phyloP scores from a whole-genome alignment of 2,888 invertebrate genomes.

The Protonemura montana region DNA sequence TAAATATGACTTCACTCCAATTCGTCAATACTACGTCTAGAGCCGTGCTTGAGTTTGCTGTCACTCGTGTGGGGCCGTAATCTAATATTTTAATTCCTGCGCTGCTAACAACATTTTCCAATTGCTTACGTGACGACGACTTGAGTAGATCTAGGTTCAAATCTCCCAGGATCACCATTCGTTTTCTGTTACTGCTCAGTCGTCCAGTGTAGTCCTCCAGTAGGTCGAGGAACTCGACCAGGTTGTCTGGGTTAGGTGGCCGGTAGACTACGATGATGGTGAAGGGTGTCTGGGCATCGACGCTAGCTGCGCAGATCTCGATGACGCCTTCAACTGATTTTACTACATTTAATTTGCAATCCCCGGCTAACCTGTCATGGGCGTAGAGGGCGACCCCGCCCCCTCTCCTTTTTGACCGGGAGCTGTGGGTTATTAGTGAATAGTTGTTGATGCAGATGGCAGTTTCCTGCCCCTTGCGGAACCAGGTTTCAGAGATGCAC shows the following conservation, averaged over 20 bases:
- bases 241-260: conserved; percentile 16
- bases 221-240: not conserved
- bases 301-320: conserved; percentile 2
- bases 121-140: not conserved
- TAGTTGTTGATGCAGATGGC: not conserved
- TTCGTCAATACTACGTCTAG: conserved; percentile 30
- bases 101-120: not conserved
- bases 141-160: not conserved
- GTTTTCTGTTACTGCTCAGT: not conserved
- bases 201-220: not conserved
- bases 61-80: not conserved
- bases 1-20: not conserved
- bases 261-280: conserved; percentile 15
- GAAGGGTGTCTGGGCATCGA: not conserved
- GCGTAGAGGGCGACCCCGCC: conserved; percentile 13
- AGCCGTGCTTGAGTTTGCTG: not conserved
- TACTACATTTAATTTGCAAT: not conserved
- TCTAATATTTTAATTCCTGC: too few relatives aligned
- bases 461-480: not conserved
- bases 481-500: conserved; percentile 24
- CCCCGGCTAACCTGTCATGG: not conserved
- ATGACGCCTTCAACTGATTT: conserved; percentile 19
- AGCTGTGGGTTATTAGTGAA: not conserved
- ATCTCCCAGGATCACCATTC: conserved; percentile 1
- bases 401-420: not conserved